Base-by-base conservation (phyloP, 1,140 invertebrate genomes). In the Frieseomelitta varia region DNA sequence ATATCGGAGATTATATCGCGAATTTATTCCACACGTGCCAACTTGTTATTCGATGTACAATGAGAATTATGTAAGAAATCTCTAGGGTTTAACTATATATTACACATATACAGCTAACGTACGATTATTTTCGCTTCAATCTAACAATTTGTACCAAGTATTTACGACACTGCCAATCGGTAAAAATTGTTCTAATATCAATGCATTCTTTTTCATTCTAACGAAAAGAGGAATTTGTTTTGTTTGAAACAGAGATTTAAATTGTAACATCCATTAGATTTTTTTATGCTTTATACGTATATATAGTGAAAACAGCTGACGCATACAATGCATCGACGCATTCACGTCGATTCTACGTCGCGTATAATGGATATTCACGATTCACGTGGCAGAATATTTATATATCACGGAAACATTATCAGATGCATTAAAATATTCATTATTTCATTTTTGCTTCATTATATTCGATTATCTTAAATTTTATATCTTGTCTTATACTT, bases 331-430 rank as follows among this genome's bases (percentile, higher is more conserved):
- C 24, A 63, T 63, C 47, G 34, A 58, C 53, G 61, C 15, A 27
- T 65, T 39, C 30, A 27, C 30, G 30, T 8, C 55, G 4, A 4
- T 39, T 58, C 11, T 79, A 82, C 80, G 73, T 56, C 73, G 58
- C 34, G 11, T n/a, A n/a, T n/a, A n/a, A 81, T 51, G 58, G 47
- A 55, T 65, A 39, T 74, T 75, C 74, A n/a, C 15, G 65, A 72
- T 81, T 82, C 81, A 77, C 81, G 74, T 82, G 79, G 79, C 71
- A 81, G 21, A 51, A 24, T 65, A 75, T 34, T 17, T 56, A 56
- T 47, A 15, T 75, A 58, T 58, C 14, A 75, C 3, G 15, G n/a
- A 30, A 58, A 71, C 58, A 51, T 34, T 30, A 39, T 39, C 0
- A 27, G 27, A 58, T 27, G 2, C 4, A 58, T 56, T 56, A 14